Conservation (phyloP, 2,888 invertebrate species). For the Gryllus longicercus region DNA sequence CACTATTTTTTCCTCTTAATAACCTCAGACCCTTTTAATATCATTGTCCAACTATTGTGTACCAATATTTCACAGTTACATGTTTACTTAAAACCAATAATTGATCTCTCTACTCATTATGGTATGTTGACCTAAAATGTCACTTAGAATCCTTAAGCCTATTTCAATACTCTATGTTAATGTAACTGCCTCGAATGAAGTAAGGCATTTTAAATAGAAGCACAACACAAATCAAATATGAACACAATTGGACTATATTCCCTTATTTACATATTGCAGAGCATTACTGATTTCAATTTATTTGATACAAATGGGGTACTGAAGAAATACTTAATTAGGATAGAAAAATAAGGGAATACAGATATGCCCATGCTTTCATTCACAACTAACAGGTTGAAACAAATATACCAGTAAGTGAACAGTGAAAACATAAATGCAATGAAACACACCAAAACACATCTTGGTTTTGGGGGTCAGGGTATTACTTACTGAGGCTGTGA, state of each 20-base stretch:
- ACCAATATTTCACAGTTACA: no score
- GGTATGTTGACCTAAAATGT: no score
- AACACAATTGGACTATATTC: neutral
- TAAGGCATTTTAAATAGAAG: neutral
- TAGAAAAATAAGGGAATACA: constrained; percentile 2
- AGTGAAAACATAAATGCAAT: constrained; percentile 17
- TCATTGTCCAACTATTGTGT: no score
- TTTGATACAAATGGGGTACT: neutral
- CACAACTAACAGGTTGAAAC: constrained; percentile 9
- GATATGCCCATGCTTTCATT: constrained; percentile 17
- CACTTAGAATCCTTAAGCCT: no score
- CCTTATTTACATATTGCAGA: neutral
- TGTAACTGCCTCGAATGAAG: neutral
- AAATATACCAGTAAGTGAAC: constrained; percentile 6
- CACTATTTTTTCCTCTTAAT: no score
- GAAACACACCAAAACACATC: constrained; percentile 8
- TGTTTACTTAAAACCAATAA: no score
- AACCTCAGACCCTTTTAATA: no score
- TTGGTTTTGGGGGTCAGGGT: neutral
- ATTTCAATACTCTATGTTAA: no score
- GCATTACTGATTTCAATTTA: no score
- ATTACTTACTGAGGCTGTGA: constrained; percentile 17
- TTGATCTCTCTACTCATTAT: no score
- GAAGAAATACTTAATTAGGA: neutral
- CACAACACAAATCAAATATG: neutral